These are phyloP conservation scores for Tanytarsus gracilentus DNA, from an alignment of 2,888 invertebrate species.

Conservation along the genomic window DNA sequence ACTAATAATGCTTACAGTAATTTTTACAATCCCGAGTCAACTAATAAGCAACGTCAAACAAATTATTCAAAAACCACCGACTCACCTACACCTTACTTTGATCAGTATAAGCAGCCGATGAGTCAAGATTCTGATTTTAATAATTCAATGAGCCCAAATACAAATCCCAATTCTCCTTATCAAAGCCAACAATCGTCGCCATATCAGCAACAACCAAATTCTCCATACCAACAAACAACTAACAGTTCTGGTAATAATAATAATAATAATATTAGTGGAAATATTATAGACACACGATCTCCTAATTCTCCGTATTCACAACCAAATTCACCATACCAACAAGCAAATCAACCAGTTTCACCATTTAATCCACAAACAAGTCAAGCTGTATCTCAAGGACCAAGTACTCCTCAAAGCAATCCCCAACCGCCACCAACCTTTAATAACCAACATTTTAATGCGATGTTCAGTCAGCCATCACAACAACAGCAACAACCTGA, in stretches of 20 bases:
- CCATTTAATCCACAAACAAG: conserved; percentile 33
- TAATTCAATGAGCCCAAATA: conserved; percentile 47
- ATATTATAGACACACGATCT: conserved; percentile 35
- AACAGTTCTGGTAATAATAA: conserved; percentile 26
- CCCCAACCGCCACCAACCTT: conserved; percentile 34
- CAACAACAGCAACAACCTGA: conserved; percentile 25
- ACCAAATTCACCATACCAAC: conserved; percentile 40
- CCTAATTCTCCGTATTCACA: conserved; percentile 41
- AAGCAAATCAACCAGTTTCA: conserved; percentile 34
- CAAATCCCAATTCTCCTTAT: conserved; percentile 47
- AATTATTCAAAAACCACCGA: background rate
- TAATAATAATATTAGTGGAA: background rate
- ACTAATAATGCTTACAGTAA: conserved; percentile 47
- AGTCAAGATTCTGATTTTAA: conserved; percentile 49
- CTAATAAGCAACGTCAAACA: background rate
- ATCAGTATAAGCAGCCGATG: conserved; percentile 49
- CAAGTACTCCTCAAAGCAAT: conserved; percentile 28
- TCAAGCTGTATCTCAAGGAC: background rate
- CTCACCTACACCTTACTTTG: conserved; percentile 44
- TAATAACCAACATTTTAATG: conserved; percentile 33
- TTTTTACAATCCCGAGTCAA: conserved; percentile 24
- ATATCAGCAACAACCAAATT: conserved; percentile 43
- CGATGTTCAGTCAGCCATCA: conserved; percentile 33
- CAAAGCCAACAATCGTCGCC: conserved; percentile 46
- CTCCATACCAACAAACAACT: conserved; percentile 34